Conservation (phyloP, 2,888 invertebrate species). For the Lamproptera curius region DNA sequence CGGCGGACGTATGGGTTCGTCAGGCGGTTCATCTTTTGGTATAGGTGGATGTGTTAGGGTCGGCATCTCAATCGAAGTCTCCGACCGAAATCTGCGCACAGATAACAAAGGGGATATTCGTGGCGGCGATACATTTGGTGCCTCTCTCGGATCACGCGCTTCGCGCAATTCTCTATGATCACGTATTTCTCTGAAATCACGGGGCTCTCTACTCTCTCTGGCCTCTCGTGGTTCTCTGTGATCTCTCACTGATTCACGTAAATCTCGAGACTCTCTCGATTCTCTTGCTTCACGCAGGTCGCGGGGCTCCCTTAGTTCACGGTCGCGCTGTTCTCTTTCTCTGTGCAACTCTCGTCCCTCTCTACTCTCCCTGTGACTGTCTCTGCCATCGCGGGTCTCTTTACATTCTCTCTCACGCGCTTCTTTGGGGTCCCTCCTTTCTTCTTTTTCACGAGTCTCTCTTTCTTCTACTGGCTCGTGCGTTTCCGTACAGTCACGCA, state of each 20-base stretch:
- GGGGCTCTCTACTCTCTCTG: conserved; percentile 37
- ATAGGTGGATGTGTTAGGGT: conserved; percentile 67
- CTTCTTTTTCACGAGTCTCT: conserved; percentile 57
- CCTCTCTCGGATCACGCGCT: conserved; percentile 54
- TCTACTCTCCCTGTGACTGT: conserved; percentile 58
- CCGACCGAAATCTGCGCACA: conserved; percentile 65
- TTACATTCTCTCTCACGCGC: conserved; percentile 52
- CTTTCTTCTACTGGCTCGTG: conserved; percentile 55
- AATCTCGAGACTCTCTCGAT: conserved; percentile 42
- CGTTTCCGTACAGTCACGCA: conserved; percentile 52
- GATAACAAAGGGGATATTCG: conserved; percentile 71
- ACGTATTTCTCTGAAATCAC: conserved; percentile 40
- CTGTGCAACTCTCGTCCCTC: conserved; percentile 53
- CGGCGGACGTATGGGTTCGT: conserved; percentile 71
- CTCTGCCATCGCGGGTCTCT: conserved; percentile 57
- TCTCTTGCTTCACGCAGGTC: conserved; percentile 46
- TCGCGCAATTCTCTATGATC: conserved; percentile 57
- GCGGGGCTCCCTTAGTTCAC: conserved; percentile 48
- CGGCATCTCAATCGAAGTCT: conserved; percentile 55
- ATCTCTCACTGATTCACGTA: conserved; percentile 46
- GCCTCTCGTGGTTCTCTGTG: conserved; percentile 46
- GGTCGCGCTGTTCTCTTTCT: conserved; percentile 50
- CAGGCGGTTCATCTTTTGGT: conserved; percentile 75
- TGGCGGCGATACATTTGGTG: conserved; percentile 66
- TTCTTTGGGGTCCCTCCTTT: conserved; percentile 56